Evolutionary conservation across 2,888 invertebrate species (phyloP).

Genomic region (Eucriotettix oculatus): DNA sequence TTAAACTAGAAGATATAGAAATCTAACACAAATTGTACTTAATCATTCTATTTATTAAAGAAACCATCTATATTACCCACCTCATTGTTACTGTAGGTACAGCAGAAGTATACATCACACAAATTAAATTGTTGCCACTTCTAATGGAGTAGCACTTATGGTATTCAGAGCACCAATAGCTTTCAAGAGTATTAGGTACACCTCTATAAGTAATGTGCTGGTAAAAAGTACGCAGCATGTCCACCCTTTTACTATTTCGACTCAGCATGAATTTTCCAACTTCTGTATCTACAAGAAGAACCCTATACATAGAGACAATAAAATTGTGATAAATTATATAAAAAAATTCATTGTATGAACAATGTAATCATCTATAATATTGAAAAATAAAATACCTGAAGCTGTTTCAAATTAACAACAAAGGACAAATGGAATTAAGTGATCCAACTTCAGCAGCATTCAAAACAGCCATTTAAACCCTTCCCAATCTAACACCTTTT

Average conservation of each 20-base stretch:
- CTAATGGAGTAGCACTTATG: slow-evolving; percentile 69
- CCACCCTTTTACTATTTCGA: slow-evolving; percentile 30
- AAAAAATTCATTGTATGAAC: too few relatives aligned
- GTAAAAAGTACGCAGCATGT: slow-evolving; percentile 58
- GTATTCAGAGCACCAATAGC: slow-evolving; percentile 73
- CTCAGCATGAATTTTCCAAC: slow-evolving; percentile 54
- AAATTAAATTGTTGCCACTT: slow-evolving; percentile 47
- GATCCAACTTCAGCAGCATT: too few relatives aligned
- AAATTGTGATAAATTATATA: too few relatives aligned
- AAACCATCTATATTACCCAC: slow-evolving; percentile 19
- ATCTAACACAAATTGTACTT: too few relatives aligned
- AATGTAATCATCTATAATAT: too few relatives aligned
- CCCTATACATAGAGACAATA: slow-evolving; percentile 25
- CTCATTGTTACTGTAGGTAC: slow-evolving; percentile 65
- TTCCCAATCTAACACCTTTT: too few relatives aligned
- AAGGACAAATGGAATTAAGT: too few relatives aligned
- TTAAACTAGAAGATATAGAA: too few relatives aligned
- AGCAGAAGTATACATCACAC: slow-evolving; percentile 52
- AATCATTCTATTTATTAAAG: too few relatives aligned
- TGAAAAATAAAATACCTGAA: too few relatives aligned
- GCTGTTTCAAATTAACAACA: too few relatives aligned
- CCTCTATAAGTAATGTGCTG: slow-evolving; percentile 29
- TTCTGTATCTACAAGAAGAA: slow-evolving; percentile 46
- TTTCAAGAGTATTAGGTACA: slow-evolving; percentile 33
- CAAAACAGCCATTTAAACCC: too few relatives aligned